Evolutionary conservation across 2,797 vertebrate genomes (phyloP).

Genomic region (Melanotaenia trifasciata): DNA sequence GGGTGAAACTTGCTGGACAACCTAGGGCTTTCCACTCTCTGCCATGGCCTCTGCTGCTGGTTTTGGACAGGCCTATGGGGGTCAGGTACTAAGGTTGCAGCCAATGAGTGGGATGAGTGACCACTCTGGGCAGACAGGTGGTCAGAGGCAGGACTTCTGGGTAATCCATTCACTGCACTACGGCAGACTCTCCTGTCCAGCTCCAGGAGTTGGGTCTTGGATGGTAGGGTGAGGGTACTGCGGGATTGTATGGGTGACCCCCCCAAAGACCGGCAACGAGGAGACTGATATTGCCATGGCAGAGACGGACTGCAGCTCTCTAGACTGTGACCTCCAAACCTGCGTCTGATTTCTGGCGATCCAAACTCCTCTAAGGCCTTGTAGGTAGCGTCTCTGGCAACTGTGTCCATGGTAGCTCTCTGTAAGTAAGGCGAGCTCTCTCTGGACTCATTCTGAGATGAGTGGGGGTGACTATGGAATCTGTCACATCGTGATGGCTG

Average conservation of each 20-base stretch:
- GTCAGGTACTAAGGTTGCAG: neutral
- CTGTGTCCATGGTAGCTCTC: constrained; percentile 54
- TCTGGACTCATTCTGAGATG: constrained; percentile 33
- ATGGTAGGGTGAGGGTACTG: constrained; percentile 66
- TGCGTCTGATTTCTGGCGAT: constrained; percentile 72
- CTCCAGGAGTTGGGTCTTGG: constrained; percentile 56
- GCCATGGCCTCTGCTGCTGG: constrained; percentile 52
- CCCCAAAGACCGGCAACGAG: constrained; percentile 72
- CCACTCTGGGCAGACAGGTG: constrained; percentile 68
- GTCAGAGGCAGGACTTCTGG: constrained; percentile 78
- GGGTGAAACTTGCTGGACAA: constrained; percentile 61
- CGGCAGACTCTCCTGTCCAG: constrained; percentile 46
- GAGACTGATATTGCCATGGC: constrained; percentile 51
- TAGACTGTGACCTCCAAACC: constrained; percentile 37
- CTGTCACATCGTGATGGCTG: constrained; percentile 30
- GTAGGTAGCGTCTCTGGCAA: constrained; percentile 72
- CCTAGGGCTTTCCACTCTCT: constrained; percentile 54
- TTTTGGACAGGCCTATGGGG: constrained; percentile 29
- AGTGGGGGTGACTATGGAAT: constrained; percentile 35
- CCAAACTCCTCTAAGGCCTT: constrained; percentile 79
- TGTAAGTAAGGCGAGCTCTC: constrained; percentile 47
- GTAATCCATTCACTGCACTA: constrained; percentile 55
- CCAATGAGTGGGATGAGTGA: constrained; percentile 23
- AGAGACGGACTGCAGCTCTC: constrained; percentile 50
- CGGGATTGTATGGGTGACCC: constrained; percentile 73